A percentile compares a stretch with the other conserved stretches of the same genome.
Conservation (phyloP, 1,140 invertebrate species). For the Rhopalosiphum padi region DNA sequence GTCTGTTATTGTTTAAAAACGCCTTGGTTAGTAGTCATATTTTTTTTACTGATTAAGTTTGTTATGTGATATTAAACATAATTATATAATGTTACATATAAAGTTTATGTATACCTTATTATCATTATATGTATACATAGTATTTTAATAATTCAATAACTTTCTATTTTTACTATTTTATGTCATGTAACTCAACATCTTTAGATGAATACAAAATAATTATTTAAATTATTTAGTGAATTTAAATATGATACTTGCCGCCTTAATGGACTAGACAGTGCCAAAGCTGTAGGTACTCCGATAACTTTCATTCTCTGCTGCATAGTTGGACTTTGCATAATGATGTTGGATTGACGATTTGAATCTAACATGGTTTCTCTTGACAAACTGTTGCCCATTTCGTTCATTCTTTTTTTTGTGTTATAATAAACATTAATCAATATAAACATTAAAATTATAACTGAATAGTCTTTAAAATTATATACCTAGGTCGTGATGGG, state of each 20-base stretch:
- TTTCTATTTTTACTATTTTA: no score
- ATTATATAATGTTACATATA: no score
- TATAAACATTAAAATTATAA: not conserved
- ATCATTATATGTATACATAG: no score
- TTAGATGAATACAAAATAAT: not conserved
- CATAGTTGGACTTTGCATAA: conserved; percentile 79
- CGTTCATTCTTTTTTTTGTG: conserved; percentile 24
- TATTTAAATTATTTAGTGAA: not conserved
- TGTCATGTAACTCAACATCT: no score
- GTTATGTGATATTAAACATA: no score
- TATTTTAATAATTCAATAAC: no score
- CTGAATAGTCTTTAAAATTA: not conserved
- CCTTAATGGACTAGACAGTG: conserved; percentile 82
- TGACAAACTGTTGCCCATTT: conserved; percentile 44
- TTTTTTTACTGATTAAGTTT: no score
- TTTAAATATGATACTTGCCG: conserved; percentile 68
- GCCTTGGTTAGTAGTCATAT: no score
- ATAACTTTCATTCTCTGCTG: conserved; percentile 88
- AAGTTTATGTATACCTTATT: no score
- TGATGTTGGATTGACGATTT: conserved; percentile 63
- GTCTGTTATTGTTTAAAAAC: no score
- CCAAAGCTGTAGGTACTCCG: conserved; percentile 85
- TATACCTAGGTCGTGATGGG: conserved; percentile 61
- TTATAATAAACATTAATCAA: not conserved
- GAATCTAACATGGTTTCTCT: conserved; percentile 64